Evolutionary conservation across 2,113 vertebrate genomes (phyloP).

Genomic region (Hippopotamus amphibius): DNA sequence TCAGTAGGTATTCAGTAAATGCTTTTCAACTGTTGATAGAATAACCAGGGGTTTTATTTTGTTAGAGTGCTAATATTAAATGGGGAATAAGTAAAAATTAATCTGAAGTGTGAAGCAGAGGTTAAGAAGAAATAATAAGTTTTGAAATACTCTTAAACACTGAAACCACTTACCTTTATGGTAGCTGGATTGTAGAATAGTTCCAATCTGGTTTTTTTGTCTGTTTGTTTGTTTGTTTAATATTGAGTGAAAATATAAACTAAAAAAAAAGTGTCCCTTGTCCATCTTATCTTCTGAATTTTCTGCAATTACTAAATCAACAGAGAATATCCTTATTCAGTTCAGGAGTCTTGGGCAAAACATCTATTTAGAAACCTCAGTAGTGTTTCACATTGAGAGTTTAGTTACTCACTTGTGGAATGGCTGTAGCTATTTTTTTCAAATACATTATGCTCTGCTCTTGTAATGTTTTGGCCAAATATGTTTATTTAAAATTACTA

Average conservation of each 20-base stretch:
- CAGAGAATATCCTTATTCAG: background rate
- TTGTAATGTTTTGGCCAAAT: slow-evolving; percentile 43
- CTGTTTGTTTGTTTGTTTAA: no score
- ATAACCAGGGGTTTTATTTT: background rate
- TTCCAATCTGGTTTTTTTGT: background rate
- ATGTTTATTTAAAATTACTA: slow-evolving; percentile 62
- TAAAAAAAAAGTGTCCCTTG: background rate
- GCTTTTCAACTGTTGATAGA: background rate
- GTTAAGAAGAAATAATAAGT: background rate
- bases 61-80: background rate
- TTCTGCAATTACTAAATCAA: slow-evolving; percentile 41
- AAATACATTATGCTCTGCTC: background rate
- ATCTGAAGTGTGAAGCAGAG: background rate
- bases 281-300: background rate
- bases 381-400: background rate
- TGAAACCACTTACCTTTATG: background rate
- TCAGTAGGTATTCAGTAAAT: background rate
- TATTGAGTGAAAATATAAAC: background rate
- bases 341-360: background rate
- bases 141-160: background rate
- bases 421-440: background rate
- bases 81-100: background rate
- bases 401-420: slow-evolving; percentile 34
- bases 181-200: background rate
- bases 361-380: slow-evolving; percentile 40